Conservation (phyloP, 2,797 vertebrate species). For the Catharus ustulatus region DNA sequence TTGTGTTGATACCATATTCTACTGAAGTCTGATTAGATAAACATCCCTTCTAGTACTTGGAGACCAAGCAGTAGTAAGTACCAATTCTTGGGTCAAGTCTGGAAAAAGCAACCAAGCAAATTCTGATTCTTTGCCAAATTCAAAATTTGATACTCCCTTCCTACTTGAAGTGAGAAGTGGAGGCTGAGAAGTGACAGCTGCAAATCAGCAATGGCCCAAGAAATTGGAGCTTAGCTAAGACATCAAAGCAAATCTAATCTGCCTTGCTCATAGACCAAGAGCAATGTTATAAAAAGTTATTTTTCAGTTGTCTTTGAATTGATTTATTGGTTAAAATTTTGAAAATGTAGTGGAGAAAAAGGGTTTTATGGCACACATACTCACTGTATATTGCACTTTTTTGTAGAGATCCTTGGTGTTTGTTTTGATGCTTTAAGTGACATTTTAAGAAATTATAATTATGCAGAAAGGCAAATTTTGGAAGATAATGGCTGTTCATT, state of each 20-base stretch:
- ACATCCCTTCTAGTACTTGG: background rate
- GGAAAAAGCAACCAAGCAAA: background rate
- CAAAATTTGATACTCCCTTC: background rate
- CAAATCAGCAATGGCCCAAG: background rate
- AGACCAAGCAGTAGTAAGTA: background rate
- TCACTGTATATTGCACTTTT: background rate
- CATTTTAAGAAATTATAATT: background rate
- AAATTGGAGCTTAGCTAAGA: background rate
- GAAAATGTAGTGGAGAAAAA: background rate
- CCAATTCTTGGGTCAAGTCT: background rate
- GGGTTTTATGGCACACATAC: fast-evolving
- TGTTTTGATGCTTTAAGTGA: background rate
- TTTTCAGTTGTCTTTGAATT: background rate
- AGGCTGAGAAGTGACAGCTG: background rate
- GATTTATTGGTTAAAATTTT: background rate
- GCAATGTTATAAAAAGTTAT: background rate
- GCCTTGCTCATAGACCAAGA: background rate
- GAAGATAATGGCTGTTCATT: background rate
- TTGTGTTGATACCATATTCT: background rate
- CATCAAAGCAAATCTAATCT: background rate
- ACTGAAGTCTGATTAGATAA: background rate
- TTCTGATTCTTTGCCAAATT: background rate
- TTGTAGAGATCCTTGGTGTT: background rate
- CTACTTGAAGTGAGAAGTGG: background rate
- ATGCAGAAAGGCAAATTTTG: background rate